Conservation (phyloP, 2,113 vertebrate genomes). For the Pluvialis apricaria region DNA sequence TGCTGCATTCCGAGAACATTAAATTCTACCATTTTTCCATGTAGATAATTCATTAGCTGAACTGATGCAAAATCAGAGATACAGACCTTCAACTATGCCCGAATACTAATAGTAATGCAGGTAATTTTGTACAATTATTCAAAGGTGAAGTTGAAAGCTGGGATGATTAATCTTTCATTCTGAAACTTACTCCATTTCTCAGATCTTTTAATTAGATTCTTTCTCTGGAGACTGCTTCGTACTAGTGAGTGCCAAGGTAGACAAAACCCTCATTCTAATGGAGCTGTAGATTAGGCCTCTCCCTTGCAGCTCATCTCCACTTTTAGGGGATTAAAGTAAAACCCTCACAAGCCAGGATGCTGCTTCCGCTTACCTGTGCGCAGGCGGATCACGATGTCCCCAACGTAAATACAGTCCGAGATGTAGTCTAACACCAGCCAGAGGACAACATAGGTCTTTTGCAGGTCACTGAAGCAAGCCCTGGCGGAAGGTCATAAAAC, state of each 20-base stretch:
- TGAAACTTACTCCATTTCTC: not conserved
- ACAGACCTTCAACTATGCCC: not conserved
- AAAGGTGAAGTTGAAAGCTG: conserved; percentile 43
- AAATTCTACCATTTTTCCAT: conserved; percentile 3
- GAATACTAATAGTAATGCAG: conserved; percentile 11
- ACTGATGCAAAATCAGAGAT: conserved; percentile 10
- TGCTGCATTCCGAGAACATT: not conserved
- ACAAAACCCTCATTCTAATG: not conserved
- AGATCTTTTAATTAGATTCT: conserved; percentile 36
- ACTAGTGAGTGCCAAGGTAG: not conserved
- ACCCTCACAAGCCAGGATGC: not conserved
- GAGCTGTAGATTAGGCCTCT: not conserved
- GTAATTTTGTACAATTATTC: conserved; percentile 48
- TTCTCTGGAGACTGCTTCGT: not conserved
- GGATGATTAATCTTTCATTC: conserved; percentile 45
- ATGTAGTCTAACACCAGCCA: conserved; percentile 93
- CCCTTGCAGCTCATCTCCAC: not conserved
- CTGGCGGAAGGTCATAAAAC: conserved; percentile 60
- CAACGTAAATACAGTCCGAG: conserved; percentile 83
- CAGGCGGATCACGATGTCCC: conserved; percentile 84
- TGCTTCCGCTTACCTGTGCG: conserved; percentile 80
- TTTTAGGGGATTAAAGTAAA: not conserved
- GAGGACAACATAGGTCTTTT: conserved; percentile 76
- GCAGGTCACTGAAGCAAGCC: conserved; percentile 90
- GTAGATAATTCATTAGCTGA: conserved; percentile 47